Conservation (phyloP, 2,888 invertebrate species). For the Tupiocoris notatus region DNA sequence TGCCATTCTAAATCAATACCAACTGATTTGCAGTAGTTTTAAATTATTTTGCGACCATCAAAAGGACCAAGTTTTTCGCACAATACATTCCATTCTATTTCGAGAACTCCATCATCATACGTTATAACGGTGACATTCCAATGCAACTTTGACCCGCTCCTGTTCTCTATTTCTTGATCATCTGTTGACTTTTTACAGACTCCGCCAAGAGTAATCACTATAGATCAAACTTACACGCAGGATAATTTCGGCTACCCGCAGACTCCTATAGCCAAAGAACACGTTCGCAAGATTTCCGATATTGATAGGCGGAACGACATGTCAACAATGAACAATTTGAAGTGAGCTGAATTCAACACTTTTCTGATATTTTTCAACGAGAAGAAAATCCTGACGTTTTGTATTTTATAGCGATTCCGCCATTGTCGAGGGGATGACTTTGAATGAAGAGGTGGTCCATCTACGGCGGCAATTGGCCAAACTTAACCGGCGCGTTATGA, state of each 20-base stretch:
- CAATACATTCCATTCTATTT: no score
- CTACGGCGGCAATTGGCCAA: conserved; percentile 82
- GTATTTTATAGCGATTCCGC: conserved; percentile 22
- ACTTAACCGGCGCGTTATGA: conserved; percentile 80
- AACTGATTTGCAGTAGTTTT: no score
- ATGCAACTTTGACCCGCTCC: no score
- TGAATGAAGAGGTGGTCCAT: conserved; percentile 77
- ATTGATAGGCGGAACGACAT: conserved; percentile 38
- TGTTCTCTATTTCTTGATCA: no score
- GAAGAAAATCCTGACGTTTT: neutral
- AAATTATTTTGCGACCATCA: no score
- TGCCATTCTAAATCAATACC: no score
- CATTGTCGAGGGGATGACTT: conserved; percentile 57
- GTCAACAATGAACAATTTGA: conserved; percentile 19
- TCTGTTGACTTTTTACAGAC: conserved; percentile 60
- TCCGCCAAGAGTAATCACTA: conserved; percentile 82
- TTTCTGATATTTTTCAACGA: neutral
- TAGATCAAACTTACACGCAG: conserved; percentile 74
- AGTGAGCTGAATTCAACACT: conserved; percentile 8
- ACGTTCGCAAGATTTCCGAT: conserved; percentile 7
- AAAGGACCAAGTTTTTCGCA: no score
- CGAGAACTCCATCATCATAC: no score
- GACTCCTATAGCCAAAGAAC: neutral
- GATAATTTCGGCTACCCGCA: conserved; percentile 51
- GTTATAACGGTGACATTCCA: no score